These are phyloP conservation scores for Agrochola circellaris DNA, from an alignment of 2,888 invertebrate species.

Conservation along the genomic window DNA sequence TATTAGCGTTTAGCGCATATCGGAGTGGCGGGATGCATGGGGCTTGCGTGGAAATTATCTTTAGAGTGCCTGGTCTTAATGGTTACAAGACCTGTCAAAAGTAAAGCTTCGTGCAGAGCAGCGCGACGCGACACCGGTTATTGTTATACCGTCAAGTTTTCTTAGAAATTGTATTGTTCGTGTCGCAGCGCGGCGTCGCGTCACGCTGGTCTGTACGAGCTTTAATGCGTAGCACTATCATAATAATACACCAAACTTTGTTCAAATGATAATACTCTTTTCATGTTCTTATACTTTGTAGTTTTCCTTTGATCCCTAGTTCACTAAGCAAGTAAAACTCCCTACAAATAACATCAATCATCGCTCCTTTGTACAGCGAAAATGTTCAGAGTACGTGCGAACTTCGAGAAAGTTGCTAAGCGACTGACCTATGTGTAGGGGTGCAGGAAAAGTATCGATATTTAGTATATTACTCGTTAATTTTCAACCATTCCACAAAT, in stretches of 20 bases:
- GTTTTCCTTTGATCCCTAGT: slow-evolving; percentile 40
- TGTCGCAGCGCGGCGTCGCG: no score
- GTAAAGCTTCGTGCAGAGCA: no score
- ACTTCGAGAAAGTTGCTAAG: slow-evolving; percentile 34
- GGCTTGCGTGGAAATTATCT: no score
- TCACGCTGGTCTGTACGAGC: no score
- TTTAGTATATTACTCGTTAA: not conserved
- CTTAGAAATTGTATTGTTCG: no score
- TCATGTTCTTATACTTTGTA: slow-evolving; percentile 40
- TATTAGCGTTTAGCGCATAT: no score
- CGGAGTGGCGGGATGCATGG: no score
- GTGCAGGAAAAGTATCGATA: slow-evolving; percentile 10
- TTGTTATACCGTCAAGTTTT: no score
- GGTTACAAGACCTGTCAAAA: not conserved
- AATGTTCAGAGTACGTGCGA: slow-evolving; percentile 29
- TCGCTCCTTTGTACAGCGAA: slow-evolving; percentile 41
- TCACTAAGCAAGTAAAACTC: slow-evolving; percentile 39
- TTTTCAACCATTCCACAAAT: not conserved
- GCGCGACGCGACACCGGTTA: no score
- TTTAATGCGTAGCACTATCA: not conserved
- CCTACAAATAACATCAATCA: slow-evolving; percentile 59
- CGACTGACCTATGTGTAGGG: slow-evolving; percentile 91
- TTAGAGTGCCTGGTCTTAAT: no score
- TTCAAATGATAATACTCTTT: slow-evolving; percentile 9
- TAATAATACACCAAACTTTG: not conserved